Evolutionary conservation across 2,113 vertebrate species (phyloP).

Genomic region (Galemys pyrenaicus): DNA sequence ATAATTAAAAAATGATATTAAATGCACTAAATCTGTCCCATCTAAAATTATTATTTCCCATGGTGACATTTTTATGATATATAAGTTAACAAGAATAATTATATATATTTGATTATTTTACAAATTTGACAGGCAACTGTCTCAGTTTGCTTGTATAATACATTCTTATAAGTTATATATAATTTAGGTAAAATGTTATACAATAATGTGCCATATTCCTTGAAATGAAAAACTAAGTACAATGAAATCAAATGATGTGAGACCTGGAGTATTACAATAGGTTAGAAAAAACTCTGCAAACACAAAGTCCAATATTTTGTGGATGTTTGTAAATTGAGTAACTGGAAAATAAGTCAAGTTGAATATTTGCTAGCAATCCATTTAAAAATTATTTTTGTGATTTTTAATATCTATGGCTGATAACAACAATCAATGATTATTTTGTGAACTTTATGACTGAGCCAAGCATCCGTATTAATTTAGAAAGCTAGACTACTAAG

Average conservation of each 20-base stretch:
- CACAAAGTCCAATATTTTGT: background rate
- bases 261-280: background rate
- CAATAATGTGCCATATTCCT: constrained; percentile 53
- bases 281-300: constrained; percentile 21
- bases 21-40: constrained; percentile 56
- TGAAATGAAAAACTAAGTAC: constrained; percentile 62
- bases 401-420: constrained; percentile 45
- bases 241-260: constrained; percentile 52
- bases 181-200: constrained; percentile 26
- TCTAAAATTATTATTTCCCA: constrained; percentile 64
- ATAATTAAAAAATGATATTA: constrained; percentile 71
- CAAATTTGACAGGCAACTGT: constrained; percentile 58
- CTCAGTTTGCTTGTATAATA: constrained; percentile 48
- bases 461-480: constrained; percentile 64
- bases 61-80: constrained; percentile 66
- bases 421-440: constrained; percentile 15
- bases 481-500: constrained; percentile 57
- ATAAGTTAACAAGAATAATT: constrained; percentile 67
- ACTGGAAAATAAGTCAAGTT: constrained; percentile 53
- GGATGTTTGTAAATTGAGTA: background rate
- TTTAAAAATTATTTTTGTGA: constrained; percentile 51
- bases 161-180: constrained; percentile 23
- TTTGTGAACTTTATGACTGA: constrained; percentile 52
- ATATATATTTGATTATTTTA: constrained; percentile 58
- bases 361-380: constrained; percentile 61